Conservation (phyloP, 2,113 vertebrate genomes). For the Centropus unirufus region DNA sequence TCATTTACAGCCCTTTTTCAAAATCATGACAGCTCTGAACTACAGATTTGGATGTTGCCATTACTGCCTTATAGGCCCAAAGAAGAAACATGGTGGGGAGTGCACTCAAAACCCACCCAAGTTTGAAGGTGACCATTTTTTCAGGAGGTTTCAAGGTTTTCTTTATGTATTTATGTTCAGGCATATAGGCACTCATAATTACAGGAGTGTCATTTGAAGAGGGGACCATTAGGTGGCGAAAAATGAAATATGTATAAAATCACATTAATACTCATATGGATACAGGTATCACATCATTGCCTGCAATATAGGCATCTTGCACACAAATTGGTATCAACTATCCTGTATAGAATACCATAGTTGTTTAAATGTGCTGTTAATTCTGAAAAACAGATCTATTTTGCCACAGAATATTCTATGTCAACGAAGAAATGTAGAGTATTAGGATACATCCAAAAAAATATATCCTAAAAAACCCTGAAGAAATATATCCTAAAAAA, state of each 20-base stretch:
- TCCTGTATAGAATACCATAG: background rate
- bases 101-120: background rate
- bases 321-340: background rate
- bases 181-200: background rate
- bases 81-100: background rate
- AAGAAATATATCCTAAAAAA: background rate
- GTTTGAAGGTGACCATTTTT: background rate
- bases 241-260: background rate
- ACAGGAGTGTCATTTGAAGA: background rate
- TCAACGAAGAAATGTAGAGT: background rate
- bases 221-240: background rate
- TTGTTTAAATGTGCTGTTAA: background rate
- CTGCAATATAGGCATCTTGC: background rate
- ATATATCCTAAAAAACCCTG: background rate
- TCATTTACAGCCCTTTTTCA: background rate
- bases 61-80: background rate
- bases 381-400: constrained; percentile 12
- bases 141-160: background rate
- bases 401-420: background rate
- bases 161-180: background rate
- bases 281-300: background rate
- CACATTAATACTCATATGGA: background rate
- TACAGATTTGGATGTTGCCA: background rate
- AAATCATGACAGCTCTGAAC: background rate
- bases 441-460: background rate